Conservation (phyloP, 2,113 vertebrate genomes). For the Callithrix jacchus region DNA sequence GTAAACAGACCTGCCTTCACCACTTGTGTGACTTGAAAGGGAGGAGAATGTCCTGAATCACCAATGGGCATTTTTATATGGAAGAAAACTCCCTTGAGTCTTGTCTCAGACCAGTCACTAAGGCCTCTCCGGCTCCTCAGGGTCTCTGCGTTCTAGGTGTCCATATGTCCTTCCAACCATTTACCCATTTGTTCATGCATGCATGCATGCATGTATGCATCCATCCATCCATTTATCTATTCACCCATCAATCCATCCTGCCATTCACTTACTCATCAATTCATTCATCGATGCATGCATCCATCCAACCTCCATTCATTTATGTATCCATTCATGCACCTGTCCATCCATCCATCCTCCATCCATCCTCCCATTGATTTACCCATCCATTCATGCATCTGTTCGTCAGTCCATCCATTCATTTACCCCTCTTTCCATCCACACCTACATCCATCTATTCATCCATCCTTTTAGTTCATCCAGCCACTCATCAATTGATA, state of each 20-base stretch:
- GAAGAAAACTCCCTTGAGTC: background rate
- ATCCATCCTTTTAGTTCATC: too few species aligned
- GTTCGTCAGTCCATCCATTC: rapidly evolving
- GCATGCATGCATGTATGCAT: rapidly evolving
- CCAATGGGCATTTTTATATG: too few species aligned
- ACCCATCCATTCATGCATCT: rapidly evolving
- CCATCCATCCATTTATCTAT: too few species aligned
- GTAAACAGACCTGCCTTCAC: background rate
- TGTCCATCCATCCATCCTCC: rapidly evolving
- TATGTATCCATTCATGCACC: rapidly evolving
- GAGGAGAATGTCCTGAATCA: rapidly evolving
- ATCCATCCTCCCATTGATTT: rapidly evolving
- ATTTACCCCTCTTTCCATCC: rapidly evolving
- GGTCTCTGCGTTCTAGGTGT: background rate
- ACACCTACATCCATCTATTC: background rate
- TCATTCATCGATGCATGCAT: rapidly evolving
- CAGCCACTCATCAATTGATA: background rate
- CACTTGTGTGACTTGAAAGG: background rate
- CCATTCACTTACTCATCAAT: background rate
- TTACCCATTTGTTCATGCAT: background rate
- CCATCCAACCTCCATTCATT: rapidly evolving
- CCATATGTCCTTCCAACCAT: rapidly evolving
- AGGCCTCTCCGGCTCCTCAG: background rate
- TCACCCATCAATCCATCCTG: too few species aligned
- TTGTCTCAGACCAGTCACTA: too few species aligned